Evolutionary conservation across 1,140 invertebrate genomes (phyloP), one percentile per base, ranked within the genome.

Genomic region (Drosophila virilis): DNA sequence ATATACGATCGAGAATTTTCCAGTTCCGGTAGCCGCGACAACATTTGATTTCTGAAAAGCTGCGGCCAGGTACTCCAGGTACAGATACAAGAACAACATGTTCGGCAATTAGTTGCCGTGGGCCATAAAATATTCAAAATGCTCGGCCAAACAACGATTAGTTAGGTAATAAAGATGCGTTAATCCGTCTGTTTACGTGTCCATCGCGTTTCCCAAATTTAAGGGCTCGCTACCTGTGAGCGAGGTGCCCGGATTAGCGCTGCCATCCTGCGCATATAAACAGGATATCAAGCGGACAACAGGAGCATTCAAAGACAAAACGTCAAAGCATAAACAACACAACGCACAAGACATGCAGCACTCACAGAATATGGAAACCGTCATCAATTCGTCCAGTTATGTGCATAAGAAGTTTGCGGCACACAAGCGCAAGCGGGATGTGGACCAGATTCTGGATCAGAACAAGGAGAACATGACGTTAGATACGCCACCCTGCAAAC

Each of bases 131-230:
- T 33, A 69, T 61, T 37, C 1, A 50, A 59, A 8, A 38, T 8
- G 12, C 51, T 54, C 55, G 52, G 45, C 35, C 46, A 43, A 38
- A 51, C 45, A 48, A 43, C 57, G 52, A 70, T 80, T 61, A 74
- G 78, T 80, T 80, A 71, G 81, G 74, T 77, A 81, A 80, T 65
- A 57, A 62, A 54, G 61, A 66, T 74, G 55, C 70, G 78, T 43
- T 80, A 85, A 86, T 85, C 81, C 62, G 42, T 74, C 55, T 85
- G 77, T 80, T 77, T 61, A 80, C 74, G 50, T 10, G 7, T 28
- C 62, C 38, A 50, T 48, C 8, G 45, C 52, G 32, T 17, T 43
- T 50, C 48, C 32, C n/a, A 7, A 32, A 70, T 58, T 48, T 57
- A 55, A 37, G 37, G 42, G 37, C 64, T 12, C 32, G 8, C 74